These are phyloP conservation scores for Oxygymnocypris stewartii DNA, from an alignment of 2,113 vertebrate genomes.

Conservation along the genomic window DNA sequence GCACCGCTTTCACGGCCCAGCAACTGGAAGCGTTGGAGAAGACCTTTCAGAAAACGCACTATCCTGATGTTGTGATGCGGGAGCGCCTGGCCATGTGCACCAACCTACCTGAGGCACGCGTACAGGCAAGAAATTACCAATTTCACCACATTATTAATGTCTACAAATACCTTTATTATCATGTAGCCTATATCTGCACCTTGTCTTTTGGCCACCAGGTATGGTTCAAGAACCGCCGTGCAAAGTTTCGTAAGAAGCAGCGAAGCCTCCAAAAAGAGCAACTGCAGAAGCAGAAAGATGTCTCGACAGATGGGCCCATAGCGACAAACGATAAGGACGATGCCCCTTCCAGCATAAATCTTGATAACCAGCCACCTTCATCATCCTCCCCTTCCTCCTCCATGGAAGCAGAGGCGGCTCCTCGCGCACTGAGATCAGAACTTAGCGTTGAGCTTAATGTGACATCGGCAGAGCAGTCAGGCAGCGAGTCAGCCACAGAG, in stretches of 20 bases:
- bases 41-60: slow-evolving; percentile 99
- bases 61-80: slow-evolving; percentile 97
- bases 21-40: slow-evolving; percentile 97
- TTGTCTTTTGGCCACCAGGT: slow-evolving; percentile 74
- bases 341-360: slow-evolving; percentile 57
- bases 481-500: slow-evolving; percentile 89
- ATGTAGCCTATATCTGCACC: not conserved
- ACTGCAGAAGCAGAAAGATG: slow-evolving; percentile 97
- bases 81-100: slow-evolving; percentile 97
- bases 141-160: not conserved
- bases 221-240: slow-evolving; percentile 98
- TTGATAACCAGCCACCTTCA: slow-evolving; percentile 77
- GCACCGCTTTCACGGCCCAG: slow-evolving; percentile 94
- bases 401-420: slow-evolving; percentile 75
- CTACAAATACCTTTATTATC: not conserved
- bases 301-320: slow-evolving; percentile 71
- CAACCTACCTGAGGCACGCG: slow-evolving; percentile 94
- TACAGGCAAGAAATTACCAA: slow-evolving; percentile 81
- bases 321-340: slow-evolving; percentile 76
- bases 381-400: slow-evolving; percentile 67
- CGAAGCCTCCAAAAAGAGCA: slow-evolving; percentile 98
- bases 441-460: slow-evolving; percentile 86
- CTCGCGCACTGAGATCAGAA: slow-evolving; percentile 68
- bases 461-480: slow-evolving; percentile 91
- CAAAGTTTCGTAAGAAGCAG: slow-evolving; percentile 98